Evolutionary conservation across 92 coral and sea anemone genomes (phyloP).

Genomic region (Anthopleura xanthogrammica): DNA sequence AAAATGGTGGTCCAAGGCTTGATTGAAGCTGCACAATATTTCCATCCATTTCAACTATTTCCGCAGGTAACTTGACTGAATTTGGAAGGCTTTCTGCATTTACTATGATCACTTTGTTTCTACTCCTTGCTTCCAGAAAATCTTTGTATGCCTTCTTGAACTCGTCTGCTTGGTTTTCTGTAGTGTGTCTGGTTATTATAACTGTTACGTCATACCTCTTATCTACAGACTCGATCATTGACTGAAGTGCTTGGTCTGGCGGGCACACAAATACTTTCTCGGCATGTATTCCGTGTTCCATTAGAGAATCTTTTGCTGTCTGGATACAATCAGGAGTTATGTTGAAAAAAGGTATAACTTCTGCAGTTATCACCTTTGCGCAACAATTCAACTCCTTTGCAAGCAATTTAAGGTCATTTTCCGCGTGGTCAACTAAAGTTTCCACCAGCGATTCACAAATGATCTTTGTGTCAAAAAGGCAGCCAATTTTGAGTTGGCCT

Average conservation of each 20-base stretch:
- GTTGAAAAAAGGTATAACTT: background rate
- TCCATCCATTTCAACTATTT: background rate
- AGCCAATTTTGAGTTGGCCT: slow-evolving; percentile 4
- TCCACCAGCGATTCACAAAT: background rate
- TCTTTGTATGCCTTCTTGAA: background rate
- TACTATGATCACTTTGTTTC: background rate
- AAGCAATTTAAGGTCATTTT: background rate
- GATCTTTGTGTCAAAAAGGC: background rate
- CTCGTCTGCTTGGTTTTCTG: background rate
- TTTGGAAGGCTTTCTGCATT: background rate
- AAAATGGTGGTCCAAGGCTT: background rate
- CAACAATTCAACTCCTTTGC: background rate
- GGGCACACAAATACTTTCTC: background rate
- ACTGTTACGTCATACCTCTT: background rate
- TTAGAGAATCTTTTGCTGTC: slow-evolving; percentile 1
- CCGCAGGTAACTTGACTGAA: background rate
- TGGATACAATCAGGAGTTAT: background rate
- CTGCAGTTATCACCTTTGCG: background rate
- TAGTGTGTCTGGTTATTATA: background rate
- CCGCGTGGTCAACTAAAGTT: background rate
- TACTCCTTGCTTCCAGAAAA: background rate
- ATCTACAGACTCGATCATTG: background rate
- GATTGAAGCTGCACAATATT: slow-evolving; percentile 2
- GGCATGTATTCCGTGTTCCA: background rate
- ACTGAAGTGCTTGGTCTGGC: background rate